Conservation (phyloP, 2,113 vertebrate genomes). For the Actenoides lindsayi region DNA sequence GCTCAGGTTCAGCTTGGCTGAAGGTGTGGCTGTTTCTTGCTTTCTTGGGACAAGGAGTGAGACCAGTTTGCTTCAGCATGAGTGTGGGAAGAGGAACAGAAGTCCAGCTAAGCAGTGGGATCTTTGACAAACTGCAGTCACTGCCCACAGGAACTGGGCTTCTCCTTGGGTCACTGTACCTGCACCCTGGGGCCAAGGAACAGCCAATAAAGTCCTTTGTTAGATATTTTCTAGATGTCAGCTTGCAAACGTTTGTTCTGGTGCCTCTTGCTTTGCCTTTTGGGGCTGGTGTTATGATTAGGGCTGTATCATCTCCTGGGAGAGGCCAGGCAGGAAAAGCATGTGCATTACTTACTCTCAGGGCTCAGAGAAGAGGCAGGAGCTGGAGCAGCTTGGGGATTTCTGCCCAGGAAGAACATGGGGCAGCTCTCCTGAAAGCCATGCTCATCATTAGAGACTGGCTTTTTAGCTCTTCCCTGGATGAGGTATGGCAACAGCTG, state of each 20-base stretch:
- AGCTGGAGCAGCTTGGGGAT: background rate
- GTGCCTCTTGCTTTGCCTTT: background rate
- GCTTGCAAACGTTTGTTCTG: background rate
- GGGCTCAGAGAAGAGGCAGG: background rate
- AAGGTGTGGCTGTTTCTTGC: background rate
- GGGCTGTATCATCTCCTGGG: background rate
- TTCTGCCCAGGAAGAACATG: background rate
- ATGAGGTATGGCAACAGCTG: background rate
- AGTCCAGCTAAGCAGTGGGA: background rate
- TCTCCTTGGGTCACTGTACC: background rate
- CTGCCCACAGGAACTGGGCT: background rate
- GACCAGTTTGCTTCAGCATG: background rate
- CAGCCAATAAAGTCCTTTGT: background rate
- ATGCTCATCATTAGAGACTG: background rate
- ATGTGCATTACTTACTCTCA: background rate
- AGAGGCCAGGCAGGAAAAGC: background rate
- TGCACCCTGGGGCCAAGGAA: background rate
- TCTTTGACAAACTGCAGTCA: background rate
- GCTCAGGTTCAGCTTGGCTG: background rate
- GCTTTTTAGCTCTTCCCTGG: background rate
- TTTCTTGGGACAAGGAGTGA: background rate
- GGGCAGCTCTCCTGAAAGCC: background rate
- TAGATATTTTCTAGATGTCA: background rate
- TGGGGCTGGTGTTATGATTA: background rate
- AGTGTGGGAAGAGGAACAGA: background rate